Percentiles rank a stretch among this genome's conserved stretches.
Evolutionary conservation across 2,113 vertebrate species (phyloP).

Genomic region (Rhinoderma darwinii): DNA sequence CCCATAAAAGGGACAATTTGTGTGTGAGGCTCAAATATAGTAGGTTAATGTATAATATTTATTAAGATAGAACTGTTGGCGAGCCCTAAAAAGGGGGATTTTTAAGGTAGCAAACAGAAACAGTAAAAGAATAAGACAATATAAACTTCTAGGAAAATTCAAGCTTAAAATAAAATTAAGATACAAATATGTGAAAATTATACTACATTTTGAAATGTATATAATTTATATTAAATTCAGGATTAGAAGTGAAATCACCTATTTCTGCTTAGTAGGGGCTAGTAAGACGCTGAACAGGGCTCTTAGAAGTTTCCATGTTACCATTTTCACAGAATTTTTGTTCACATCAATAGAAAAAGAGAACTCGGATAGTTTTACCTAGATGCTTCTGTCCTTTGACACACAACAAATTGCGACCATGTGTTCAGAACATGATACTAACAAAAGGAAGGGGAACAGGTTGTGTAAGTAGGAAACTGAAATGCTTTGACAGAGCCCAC

Average conservation of each 20-base stretch:
- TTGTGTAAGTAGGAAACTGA: constrained; percentile 1
- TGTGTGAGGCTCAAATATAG: too few relatives aligned
- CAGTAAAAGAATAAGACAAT: too few relatives aligned
- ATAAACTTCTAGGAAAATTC: too few relatives aligned
- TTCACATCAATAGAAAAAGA: not conserved
- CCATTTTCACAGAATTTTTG: not conserved
- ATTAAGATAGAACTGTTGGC: too few relatives aligned
- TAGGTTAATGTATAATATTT: too few relatives aligned
- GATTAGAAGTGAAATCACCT: not conserved
- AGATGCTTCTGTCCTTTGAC: not conserved
- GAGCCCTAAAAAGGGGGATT: too few relatives aligned
- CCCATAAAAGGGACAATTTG: too few relatives aligned
- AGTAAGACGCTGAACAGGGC: not conserved
- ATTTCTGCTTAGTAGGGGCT: not conserved
- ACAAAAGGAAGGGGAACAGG: not conserved
- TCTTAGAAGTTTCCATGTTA: not conserved
- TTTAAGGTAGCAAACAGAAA: too few relatives aligned
- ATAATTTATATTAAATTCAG: not conserved
- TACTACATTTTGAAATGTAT: too few relatives aligned
- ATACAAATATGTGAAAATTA: too few relatives aligned
- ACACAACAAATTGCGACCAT: constrained; percentile 30
- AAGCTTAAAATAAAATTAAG: too few relatives aligned
- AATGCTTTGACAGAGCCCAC: constrained; percentile 10
- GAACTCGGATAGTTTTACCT: not conserved
- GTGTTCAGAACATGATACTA: not conserved